Percentiles rank a stretch among this genome's conserved stretches.
These are phyloP conservation scores for Stenoptilia bipunctidactyla DNA, from an alignment of 2,888 invertebrate genomes.

Conservation along the genomic window DNA sequence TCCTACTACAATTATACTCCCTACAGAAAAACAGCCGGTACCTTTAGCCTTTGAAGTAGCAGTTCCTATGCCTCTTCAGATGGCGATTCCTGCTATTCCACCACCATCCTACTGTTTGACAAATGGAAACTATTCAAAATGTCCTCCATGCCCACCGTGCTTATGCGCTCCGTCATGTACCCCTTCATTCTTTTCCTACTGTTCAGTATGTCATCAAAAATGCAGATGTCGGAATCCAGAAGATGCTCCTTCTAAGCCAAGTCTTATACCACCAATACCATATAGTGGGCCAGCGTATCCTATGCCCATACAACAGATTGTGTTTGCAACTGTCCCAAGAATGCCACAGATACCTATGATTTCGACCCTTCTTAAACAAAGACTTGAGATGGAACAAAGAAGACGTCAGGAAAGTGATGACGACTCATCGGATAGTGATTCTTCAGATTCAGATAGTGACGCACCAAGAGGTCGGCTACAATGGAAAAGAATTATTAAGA, in stretches of 20 bases:
- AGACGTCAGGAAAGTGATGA: too few relatives aligned
- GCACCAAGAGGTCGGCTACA: too few relatives aligned
- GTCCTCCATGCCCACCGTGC: constrained; percentile 52
- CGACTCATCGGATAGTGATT: too few relatives aligned
- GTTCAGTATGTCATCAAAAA: constrained; percentile 44
- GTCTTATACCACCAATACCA: background rate
- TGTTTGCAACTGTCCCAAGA: background rate
- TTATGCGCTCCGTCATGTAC: constrained; percentile 41
- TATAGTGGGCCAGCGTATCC: background rate
- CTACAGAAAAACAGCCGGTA: background rate
- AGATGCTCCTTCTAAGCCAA: background rate
- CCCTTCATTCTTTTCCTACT: constrained; percentile 47
- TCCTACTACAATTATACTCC: background rate
- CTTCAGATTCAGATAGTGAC: too few relatives aligned
- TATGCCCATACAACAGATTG: background rate
- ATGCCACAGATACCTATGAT: background rate
- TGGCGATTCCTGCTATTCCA: constrained; percentile 22
- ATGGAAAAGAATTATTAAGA: too few relatives aligned
- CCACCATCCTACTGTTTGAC: constrained; percentile 22
- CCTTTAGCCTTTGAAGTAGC: constrained; percentile 6
- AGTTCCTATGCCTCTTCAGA: constrained; percentile 11
- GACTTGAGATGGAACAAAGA: too few relatives aligned
- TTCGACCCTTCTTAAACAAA: background rate
- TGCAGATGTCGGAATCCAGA: constrained; percentile 33
- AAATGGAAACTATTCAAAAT: constrained; percentile 9